A percentile compares a stretch with the other conserved stretches of the same genome.
These are phyloP conservation scores for Heterodera carotae DNA, from an alignment of 1,140 invertebrate genomes.

Conservation along the genomic window DNA sequence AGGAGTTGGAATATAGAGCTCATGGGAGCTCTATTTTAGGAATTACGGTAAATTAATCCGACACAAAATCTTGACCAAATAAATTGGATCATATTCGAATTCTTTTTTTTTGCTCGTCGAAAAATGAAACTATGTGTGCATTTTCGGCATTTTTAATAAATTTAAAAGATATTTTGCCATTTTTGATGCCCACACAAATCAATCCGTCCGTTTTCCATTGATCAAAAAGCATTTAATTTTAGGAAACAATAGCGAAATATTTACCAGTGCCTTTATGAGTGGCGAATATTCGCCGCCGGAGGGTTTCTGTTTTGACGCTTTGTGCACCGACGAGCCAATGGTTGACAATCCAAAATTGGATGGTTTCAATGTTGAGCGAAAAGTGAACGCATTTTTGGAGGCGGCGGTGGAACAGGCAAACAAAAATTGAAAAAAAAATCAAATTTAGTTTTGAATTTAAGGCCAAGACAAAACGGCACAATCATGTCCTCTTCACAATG, in stretches of 20 bases:
- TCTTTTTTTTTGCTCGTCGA: no score
- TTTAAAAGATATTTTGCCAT: no score
- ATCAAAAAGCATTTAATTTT: conserved; percentile 22
- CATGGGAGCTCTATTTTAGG: no score
- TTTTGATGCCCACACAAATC: no score
- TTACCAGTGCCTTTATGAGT: conserved; percentile 59
- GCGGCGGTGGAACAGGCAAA: conserved; percentile 66
- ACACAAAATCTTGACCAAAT: no score
- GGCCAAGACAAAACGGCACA: conserved; percentile 23
- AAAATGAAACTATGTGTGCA: no score
- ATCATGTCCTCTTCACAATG: conserved; percentile 84
- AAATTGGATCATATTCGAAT: no score
- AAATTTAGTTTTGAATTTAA: neutral
- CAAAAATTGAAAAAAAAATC: conserved; percentile 69
- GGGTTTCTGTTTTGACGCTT: conserved; percentile 85
- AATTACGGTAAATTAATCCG: no score
- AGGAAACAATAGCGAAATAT: conserved; percentile 51
- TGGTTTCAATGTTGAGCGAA: conserved; percentile 70
- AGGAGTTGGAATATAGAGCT: no score
- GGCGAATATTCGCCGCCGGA: conserved; percentile 69
- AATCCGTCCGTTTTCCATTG: no score
- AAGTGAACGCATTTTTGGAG: conserved; percentile 66
- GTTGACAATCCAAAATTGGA: conserved; percentile 70
- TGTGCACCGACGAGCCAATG: conserved; percentile 79
- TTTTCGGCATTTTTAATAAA: no score